Evolutionary conservation across 2,797 vertebrate species (phyloP).

Genomic region (Columba guinea): DNA sequence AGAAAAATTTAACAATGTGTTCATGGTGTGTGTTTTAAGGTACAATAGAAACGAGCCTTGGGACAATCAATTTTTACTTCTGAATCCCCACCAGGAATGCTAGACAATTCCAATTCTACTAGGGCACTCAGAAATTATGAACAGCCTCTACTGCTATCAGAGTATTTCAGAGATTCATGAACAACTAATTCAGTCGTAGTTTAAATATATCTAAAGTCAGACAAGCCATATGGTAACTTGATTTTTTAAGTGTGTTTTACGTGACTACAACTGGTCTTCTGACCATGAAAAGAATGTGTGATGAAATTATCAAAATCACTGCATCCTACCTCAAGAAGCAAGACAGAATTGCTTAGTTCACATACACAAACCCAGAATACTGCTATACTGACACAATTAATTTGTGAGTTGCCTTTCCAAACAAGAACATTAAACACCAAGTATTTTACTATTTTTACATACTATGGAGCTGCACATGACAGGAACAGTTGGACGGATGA

Average conservation of each 20-base stretch:
- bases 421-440: neutral
- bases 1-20: neutral
- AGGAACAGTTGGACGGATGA: too few relatives aligned
- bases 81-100: rapidly evolving
- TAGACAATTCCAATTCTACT: neutral
- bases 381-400: neutral
- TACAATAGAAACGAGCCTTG: neutral
- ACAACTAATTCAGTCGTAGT: neutral
- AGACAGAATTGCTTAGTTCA: neutral
- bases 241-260: neutral
- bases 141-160: neutral
- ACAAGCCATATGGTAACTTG: neutral
- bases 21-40: neutral
- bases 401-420: neutral
- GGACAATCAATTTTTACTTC: neutral
- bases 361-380: neutral
- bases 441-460: neutral
- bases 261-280: neutral
- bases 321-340: neutral
- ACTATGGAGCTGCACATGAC: neutral
- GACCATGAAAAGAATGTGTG: neutral
- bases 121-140: neutral
- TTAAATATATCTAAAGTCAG: neutral
- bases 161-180: neutral
- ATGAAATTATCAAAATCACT: neutral